Conservation (phyloP, 2,797 vertebrate genomes). For the Echiichthys vipera region DNA sequence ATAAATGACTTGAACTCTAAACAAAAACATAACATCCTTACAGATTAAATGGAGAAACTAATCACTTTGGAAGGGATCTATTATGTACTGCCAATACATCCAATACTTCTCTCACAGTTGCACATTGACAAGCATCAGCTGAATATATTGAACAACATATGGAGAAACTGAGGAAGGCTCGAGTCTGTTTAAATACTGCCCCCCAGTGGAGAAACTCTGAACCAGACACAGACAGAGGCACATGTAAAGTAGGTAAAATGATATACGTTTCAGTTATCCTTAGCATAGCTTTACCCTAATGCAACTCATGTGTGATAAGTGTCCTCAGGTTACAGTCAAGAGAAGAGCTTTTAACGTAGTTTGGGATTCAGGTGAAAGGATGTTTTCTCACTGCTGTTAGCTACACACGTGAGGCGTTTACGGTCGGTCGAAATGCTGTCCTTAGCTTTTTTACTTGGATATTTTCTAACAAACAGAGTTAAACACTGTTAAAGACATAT, state of each 20-base stretch:
- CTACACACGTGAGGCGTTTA: conserved; percentile 51
- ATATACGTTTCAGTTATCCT: neutral
- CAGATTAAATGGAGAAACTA: neutral
- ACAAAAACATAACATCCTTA: neutral
- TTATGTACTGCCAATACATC: neutral
- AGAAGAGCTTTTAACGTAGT: neutral
- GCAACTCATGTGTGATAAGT: too few species aligned
- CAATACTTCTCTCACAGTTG: neutral
- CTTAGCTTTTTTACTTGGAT: neutral
- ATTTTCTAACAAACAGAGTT: too few species aligned
- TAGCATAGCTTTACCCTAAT: neutral
- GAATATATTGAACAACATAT: neutral
- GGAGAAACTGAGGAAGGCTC: neutral
- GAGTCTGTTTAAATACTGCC: conserved; percentile 36
- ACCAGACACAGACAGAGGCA: neutral
- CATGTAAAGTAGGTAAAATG: neutral
- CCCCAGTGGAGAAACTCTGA: conserved; percentile 31
- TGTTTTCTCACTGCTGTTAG: neutral
- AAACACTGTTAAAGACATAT: accelerated
- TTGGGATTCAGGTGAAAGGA: neutral
- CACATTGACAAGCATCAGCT: neutral
- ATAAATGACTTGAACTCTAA: too few species aligned
- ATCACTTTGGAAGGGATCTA: neutral
- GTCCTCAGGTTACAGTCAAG: accelerated
- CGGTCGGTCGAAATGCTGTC: neutral